phyloP scores from a whole-genome alignment of 2,888 invertebrate species.

The Eupithecia centaureata region DNA sequence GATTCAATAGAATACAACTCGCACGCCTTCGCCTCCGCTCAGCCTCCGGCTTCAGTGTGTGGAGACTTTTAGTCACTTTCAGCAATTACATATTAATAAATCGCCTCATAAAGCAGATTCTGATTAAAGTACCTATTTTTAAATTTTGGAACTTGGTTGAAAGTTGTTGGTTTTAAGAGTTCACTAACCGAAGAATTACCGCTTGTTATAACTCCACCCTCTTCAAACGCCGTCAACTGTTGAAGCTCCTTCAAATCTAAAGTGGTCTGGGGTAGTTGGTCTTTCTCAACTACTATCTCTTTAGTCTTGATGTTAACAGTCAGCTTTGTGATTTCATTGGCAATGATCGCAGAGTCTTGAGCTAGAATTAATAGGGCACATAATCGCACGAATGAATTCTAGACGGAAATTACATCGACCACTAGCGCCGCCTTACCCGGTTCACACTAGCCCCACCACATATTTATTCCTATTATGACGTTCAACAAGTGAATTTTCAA shows the following conservation, averaged over 20 bases:
- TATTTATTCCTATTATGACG: too few relatives aligned
- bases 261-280: slow-evolving; percentile 92
- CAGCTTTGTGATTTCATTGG: slow-evolving; percentile 92
- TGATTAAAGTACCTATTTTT: too few relatives aligned
- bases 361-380: slow-evolving; percentile 79
- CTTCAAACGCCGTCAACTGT: slow-evolving; percentile 91
- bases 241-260: slow-evolving; percentile 89
- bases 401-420: too few relatives aligned
- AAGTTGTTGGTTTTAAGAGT: not conserved
- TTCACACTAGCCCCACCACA: too few relatives aligned
- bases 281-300: slow-evolving; percentile 88
- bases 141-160: not conserved
- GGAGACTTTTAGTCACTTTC: not conserved
- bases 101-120: not conserved
- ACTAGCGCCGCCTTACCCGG: too few relatives aligned
- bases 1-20: too few relatives aligned
- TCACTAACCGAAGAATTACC: slow-evolving; percentile 93
- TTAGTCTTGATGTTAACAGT: slow-evolving; percentile 91
- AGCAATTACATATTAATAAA: too few relatives aligned
- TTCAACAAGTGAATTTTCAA: too few relatives aligned
- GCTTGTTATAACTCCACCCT: slow-evolving; percentile 93
- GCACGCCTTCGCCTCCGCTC: too few relatives aligned
- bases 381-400: not conserved
- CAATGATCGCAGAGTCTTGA: slow-evolving; percentile 92
- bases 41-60: too few relatives aligned